Evolutionary conservation across 1,140 invertebrate genomes (phyloP).

Genomic region (Bombus haemorrhoidalis): DNA sequence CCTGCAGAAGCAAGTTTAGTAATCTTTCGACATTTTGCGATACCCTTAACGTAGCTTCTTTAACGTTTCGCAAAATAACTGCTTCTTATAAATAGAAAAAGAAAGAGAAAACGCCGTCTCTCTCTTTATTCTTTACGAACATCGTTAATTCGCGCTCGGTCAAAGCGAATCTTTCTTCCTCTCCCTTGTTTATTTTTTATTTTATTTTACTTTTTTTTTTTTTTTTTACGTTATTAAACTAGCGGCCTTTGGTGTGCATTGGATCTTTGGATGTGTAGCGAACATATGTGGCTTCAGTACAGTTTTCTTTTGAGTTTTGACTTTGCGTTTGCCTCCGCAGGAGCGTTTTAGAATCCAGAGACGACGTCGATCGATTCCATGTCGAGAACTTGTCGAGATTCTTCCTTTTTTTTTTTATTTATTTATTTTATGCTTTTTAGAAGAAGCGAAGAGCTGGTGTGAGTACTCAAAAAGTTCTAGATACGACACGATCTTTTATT

Average conservation of each 20-base stretch:
- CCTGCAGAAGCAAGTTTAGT: neutral
- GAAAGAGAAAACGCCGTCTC: neutral
- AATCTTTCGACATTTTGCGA: neutral
- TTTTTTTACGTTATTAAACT: constrained; percentile 21
- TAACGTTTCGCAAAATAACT: constrained; percentile 27
- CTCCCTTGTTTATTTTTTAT: neutral
- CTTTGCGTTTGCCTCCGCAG: constrained; percentile 35
- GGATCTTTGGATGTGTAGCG: constrained; percentile 60
- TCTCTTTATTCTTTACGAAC: neutral
- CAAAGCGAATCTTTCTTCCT: neutral
- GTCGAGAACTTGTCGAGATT: neutral
- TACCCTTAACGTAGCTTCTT: neutral
- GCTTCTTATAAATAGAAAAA: constrained; percentile 6
- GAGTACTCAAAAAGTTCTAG: constrained; percentile 21
- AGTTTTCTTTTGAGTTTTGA: constrained; percentile 55
- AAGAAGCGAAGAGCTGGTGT: neutral
- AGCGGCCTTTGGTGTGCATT: constrained; percentile 63
- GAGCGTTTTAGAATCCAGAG: constrained; percentile 32
- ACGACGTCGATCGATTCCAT: neutral
- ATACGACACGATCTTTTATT: neutral
- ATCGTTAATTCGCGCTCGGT: neutral
- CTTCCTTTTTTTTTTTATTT: neutral
- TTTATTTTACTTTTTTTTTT: constrained; percentile 13
- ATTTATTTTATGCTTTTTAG: neutral
- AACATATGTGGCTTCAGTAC: constrained; percentile 61